Conservation (phyloP, 2,113 vertebrate genomes). For the Dasyornis broadbenti region DNA sequence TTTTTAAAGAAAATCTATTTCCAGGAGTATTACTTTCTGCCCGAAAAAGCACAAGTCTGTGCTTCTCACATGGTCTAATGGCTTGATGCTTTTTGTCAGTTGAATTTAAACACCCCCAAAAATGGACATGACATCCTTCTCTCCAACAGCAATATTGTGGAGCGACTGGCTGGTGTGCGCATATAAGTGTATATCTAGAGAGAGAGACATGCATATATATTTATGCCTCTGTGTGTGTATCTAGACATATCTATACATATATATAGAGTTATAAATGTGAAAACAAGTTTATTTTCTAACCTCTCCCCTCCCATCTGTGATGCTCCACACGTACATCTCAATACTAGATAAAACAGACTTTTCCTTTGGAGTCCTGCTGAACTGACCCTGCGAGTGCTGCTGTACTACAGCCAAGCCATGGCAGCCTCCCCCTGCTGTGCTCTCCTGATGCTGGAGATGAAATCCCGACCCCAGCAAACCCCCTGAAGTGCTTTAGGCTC, state of each 20-base stretch:
- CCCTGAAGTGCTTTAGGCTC: accelerated
- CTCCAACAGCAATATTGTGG: background rate
- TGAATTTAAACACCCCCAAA: background rate
- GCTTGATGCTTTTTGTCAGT: background rate
- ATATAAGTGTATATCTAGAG: background rate
- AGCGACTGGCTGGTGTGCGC: background rate
- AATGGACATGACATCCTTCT: background rate
- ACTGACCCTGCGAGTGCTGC: too few relatives aligned
- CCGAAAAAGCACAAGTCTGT: background rate
- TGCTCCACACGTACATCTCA: background rate
- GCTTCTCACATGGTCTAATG: background rate
- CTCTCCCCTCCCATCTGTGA: background rate
- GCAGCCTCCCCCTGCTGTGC: background rate
- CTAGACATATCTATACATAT: background rate
- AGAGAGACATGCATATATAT: background rate
- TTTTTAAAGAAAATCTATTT: background rate
- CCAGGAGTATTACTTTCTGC: background rate
- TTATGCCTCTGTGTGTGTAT: background rate
- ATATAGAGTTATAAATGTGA: background rate
- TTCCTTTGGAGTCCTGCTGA: too few relatives aligned
- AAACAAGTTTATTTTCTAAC: background rate
- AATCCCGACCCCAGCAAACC: background rate
- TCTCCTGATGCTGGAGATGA: background rate
- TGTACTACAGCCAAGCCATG: accelerated
- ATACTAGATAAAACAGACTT: accelerated